A percentile compares a stretch with the other conserved stretches of the same genome.
Evolutionary conservation across 2,113 vertebrate genomes (phyloP).

Genomic region (Deroptyus accipitrinus): DNA sequence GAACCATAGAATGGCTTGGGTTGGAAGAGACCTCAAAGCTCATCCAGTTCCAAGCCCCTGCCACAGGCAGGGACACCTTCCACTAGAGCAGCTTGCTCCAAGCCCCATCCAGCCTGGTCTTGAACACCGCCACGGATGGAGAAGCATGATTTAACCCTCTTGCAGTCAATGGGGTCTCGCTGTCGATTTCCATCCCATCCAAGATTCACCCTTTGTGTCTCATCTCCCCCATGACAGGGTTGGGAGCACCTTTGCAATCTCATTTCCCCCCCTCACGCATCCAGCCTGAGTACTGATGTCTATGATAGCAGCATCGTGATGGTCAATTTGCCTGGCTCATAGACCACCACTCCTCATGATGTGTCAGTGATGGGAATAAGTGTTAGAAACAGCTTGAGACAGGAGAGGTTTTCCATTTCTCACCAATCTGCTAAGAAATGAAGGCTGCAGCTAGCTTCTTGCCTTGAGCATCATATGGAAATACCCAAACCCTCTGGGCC

Average conservation of each 20-base stretch:
- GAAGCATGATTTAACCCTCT: not conserved
- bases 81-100: not conserved
- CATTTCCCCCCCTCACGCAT: not conserved
- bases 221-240: accelerated
- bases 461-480: not conserved
- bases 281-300: not conserved
- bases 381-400: not conserved
- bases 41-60: not conserved
- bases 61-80: not conserved
- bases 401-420: not conserved
- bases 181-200: not conserved
- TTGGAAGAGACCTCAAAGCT: not conserved
- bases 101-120: not conserved
- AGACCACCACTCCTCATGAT: not conserved
- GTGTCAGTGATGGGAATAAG: not conserved
- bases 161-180: not conserved
- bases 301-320: accelerated
- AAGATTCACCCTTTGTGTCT: not conserved
- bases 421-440: not conserved
- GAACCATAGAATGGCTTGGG: not conserved
- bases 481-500: not conserved
- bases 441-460: not conserved
- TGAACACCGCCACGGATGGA: not conserved
- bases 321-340: not conserved
- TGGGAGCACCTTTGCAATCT: not conserved